Evolutionary conservation across 92 coral and sea anemone genomes (phyloP).

Genomic region (Palythoa grandis): DNA sequence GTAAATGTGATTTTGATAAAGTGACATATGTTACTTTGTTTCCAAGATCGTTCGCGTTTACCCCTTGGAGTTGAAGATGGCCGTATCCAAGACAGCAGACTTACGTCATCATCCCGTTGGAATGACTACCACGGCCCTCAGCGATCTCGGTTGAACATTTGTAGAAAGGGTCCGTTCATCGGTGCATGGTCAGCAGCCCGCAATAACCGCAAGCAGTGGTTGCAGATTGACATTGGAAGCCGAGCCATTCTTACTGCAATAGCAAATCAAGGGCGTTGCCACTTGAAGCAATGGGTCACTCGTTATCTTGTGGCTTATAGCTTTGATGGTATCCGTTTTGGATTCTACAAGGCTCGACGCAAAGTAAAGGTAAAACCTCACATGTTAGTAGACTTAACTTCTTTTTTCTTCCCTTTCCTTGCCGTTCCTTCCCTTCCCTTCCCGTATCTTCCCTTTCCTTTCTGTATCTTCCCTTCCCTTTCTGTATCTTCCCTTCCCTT

Average conservation of each 20-base stretch:
- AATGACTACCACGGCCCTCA: conserved; percentile 63
- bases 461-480: too few relatives aligned
- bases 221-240: conserved; percentile 71
- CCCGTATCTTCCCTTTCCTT: too few relatives aligned
- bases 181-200: conserved; percentile 90
- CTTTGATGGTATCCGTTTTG: conserved; percentile 67
- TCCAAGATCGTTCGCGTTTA: conserved; percentile 61
- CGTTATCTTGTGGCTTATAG: conserved; percentile 64
- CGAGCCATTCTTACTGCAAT: conserved; percentile 65
- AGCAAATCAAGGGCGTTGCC: conserved; percentile 87
- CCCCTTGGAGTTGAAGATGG: conserved; percentile 83
- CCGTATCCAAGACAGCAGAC: conserved; percentile 68
- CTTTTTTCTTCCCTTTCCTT: too few relatives aligned
- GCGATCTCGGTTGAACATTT: conserved; percentile 66
- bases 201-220: conserved; percentile 76
- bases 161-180: conserved; percentile 55
- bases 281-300: conserved; percentile 78
- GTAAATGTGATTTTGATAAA: background rate
- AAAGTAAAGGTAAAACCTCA: conserved; percentile 63
- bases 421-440: too few relatives aligned
- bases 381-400: background rate
- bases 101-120: conserved; percentile 76
- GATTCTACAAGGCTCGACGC: conserved; percentile 63
- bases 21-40: background rate
- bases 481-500: too few relatives aligned